These are phyloP conservation scores for Rhynchophorus ferrugineus DNA, from an alignment of 1,140 invertebrate genomes.

Conservation along the genomic window DNA sequence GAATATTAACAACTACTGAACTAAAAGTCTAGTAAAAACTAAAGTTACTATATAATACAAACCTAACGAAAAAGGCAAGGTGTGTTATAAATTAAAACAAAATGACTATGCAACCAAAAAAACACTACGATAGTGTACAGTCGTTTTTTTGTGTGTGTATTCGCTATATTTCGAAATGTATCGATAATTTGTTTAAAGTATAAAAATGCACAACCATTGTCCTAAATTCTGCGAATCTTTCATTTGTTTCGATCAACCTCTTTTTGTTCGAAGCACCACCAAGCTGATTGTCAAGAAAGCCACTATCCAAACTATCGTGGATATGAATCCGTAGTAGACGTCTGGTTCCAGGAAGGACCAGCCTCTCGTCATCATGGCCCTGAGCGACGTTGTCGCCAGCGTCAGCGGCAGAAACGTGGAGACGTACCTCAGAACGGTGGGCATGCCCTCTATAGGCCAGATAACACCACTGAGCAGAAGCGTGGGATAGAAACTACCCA, in stretches of 20 bases:
- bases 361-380: constrained; percentile 82
- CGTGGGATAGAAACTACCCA: constrained; percentile 92
- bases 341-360: constrained; percentile 75
- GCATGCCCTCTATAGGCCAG: constrained; percentile 80
- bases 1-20: no score
- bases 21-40: no score
- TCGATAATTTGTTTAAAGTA: no score
- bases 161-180: no score
- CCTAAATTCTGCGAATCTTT: no score
- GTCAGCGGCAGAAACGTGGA: constrained; percentile 82
- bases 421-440: constrained; percentile 70
- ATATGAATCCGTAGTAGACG: constrained; percentile 83
- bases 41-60: constrained; percentile 13
- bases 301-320: constrained; percentile 81
- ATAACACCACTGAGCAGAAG: constrained; percentile 85
- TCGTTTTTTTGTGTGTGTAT: neutral
- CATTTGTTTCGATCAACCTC: constrained; percentile 45
- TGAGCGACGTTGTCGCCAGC: constrained; percentile 79
- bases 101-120: neutral
- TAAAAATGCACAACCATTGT: no score
- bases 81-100: constrained; percentile 12
- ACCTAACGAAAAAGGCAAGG: constrained; percentile 15
- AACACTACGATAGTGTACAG: neutral
- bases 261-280: constrained; percentile 69
- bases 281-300: constrained; percentile 78